A percentile compares a stretch with the other conserved stretches of the same genome.
Evolutionary conservation across 2,113 vertebrate species (phyloP).

Genomic region (Butastur rufipennis): DNA sequence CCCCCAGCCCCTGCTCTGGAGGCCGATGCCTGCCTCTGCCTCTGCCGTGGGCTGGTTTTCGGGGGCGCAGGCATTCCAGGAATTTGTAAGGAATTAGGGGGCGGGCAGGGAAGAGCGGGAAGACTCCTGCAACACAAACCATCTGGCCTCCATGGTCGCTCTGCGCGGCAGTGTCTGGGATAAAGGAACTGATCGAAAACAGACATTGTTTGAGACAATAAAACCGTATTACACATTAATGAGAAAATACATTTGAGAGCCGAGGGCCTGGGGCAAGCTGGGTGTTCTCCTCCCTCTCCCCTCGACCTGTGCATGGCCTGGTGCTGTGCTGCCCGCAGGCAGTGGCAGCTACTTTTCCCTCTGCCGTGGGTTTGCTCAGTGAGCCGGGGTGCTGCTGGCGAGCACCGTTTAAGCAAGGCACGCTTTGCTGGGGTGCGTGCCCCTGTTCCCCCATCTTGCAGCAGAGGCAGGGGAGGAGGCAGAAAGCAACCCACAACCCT

Average conservation of each 20-base stretch:
- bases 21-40: background rate
- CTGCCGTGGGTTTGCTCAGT: rapidly evolving
- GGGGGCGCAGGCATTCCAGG: conserved; percentile 73
- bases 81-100: conserved; percentile 73
- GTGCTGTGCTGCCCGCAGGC: background rate
- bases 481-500: rapidly evolving
- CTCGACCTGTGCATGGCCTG: background rate
- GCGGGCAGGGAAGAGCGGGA: conserved; percentile 30
- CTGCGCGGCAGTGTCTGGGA: conserved; percentile 42
- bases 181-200: conserved; percentile 73
- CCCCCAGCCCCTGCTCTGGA: background rate
- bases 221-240: conserved; percentile 70
- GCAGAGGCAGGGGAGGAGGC: background rate
- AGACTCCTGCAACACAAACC: conserved; percentile 75
- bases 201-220: conserved; percentile 73
- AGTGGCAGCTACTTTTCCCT: background rate
- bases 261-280: conserved; percentile 45
- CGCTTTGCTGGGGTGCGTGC: rapidly evolving
- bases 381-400: rapidly evolving
- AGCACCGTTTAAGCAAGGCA: background rate
- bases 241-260: conserved; percentile 69
- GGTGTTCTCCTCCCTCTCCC: conserved; percentile 26
- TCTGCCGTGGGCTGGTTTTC: conserved; percentile 61
- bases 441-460: background rate
- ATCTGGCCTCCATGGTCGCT: conserved; percentile 68